Percentiles rank a stretch among this genome's conserved stretches.
Conservation (phyloP, 2,888 invertebrate genomes). For the Parnassius smintheus region DNA sequence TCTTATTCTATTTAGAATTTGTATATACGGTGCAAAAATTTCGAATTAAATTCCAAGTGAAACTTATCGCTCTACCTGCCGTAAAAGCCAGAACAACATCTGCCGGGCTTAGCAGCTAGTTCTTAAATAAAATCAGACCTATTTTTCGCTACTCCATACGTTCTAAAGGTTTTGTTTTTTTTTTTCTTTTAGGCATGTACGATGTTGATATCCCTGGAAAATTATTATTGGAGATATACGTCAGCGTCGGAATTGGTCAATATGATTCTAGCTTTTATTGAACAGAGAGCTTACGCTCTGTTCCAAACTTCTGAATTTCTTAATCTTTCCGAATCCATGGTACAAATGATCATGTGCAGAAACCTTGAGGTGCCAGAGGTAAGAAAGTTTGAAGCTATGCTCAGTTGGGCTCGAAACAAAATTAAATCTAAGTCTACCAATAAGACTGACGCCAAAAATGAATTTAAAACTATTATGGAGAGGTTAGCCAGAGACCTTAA, state of each 20-base stretch:
- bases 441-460: slow-evolving; percentile 92
- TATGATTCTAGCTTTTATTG: slow-evolving; percentile 95
- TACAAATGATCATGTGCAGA: slow-evolving; percentile 96
- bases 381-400: slow-evolving; percentile 95
- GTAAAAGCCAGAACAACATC: no score
- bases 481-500: slow-evolving; percentile 93
- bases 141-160: no score
- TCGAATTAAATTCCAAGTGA: no score
- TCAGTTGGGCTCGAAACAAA: slow-evolving; percentile 93
- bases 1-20: no score
- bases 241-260: slow-evolving; percentile 96
- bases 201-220: slow-evolving; percentile 95
- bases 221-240: slow-evolving; percentile 97
- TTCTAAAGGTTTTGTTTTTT: neutral
- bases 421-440: slow-evolving; percentile 88
- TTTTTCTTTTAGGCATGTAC: slow-evolving; percentile 85
- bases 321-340: slow-evolving; percentile 95
- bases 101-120: no score
- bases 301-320: slow-evolving; percentile 93
- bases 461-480: slow-evolving; percentile 96
- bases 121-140: no score
- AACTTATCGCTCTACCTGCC: no score
- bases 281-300: slow-evolving; percentile 91
- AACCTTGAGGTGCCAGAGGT: slow-evolving; percentile 94
- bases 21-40: no score